These are phyloP conservation scores for Thera obeliscata DNA, from an alignment of 2,888 invertebrate genomes.

Conservation along the genomic window DNA sequence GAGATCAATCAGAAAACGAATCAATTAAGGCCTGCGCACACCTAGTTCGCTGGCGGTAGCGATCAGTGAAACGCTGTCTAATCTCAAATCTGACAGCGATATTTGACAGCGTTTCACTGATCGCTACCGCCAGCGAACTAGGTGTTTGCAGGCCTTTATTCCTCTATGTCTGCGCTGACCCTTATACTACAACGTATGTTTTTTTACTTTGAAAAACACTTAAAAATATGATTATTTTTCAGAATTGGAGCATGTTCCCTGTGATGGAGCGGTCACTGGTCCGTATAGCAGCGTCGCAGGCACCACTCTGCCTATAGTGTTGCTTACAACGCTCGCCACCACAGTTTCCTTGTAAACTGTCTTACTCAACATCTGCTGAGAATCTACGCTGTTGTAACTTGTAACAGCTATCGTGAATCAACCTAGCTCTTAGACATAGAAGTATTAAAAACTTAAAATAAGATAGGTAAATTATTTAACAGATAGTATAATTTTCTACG, in stretches of 20 bases:
- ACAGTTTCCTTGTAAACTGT: conserved; percentile 70
- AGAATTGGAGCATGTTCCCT: conserved; percentile 79
- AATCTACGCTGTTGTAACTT: conserved; percentile 16
- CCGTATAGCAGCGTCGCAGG: conserved; percentile 80
- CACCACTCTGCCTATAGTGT: conserved; percentile 69
- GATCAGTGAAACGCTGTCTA: too few species aligned
- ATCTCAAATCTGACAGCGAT: too few species aligned
- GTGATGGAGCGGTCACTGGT: conserved; percentile 80
- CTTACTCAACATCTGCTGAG: conserved; percentile 10
- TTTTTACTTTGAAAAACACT: too few species aligned
- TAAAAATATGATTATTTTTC: conserved; percentile 46
- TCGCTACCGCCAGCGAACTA: too few species aligned
- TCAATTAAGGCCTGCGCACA: too few species aligned
- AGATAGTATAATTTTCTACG: conserved; percentile 34
- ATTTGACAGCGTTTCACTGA: too few species aligned
- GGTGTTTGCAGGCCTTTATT: too few species aligned
- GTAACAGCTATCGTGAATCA: conserved; percentile 41
- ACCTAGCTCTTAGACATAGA: conserved; percentile 36
- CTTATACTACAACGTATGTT: too few species aligned
- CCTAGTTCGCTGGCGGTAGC: too few species aligned
- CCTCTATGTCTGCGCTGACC: too few species aligned
- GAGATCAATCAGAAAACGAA: too few species aligned
- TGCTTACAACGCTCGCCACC: conserved; percentile 75
- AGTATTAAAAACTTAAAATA: conserved; percentile 34
- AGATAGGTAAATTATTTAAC: conserved; percentile 29